phyloP scores from a whole-genome alignment of 2,797 vertebrate genomes.

The Hoplostethus atlanticus region DNA sequence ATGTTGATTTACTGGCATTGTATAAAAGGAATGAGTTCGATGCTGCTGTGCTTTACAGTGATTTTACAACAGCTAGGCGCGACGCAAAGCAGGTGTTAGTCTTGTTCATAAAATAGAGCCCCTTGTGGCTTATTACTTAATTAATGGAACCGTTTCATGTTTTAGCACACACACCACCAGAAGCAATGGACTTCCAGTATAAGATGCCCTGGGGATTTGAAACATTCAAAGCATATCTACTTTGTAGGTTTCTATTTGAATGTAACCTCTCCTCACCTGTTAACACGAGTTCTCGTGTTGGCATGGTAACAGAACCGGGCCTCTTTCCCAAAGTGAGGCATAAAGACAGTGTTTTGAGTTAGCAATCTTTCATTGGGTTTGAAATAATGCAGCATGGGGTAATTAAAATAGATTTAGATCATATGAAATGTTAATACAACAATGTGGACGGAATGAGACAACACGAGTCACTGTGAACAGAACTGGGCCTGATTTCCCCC shows the following conservation, averaged over 20 bases:
- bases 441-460: conserved; percentile 37
- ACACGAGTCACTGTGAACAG: conserved; percentile 20
- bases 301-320: conserved; percentile 14
- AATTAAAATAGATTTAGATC: conserved; percentile 51
- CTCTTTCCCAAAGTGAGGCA: conserved; percentile 14
- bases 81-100: background rate
- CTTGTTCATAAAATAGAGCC: background rate
- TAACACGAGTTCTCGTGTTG: conserved; percentile 9
- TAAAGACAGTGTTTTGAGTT: background rate
- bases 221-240: conserved; percentile 16
- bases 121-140: background rate
- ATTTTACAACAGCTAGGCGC: background rate
- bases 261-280: conserved; percentile 9
- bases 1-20: too few species aligned
- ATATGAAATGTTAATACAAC: conserved; percentile 49
- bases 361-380: conserved; percentile 50
- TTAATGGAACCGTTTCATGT: background rate
- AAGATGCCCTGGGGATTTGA: background rate
- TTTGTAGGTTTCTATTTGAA: background rate
- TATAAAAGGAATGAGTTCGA: too few species aligned
- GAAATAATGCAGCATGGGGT: conserved; percentile 21
- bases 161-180: background rate
- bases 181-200: background rate
- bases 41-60: background rate
- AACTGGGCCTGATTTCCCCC: conserved; percentile 19